Percentiles rank a stretch among this genome's conserved stretches.
These are phyloP conservation scores for Aphelenchoides avenae DNA, from an alignment of 1,140 invertebrate species.

Conservation along the genomic window DNA sequence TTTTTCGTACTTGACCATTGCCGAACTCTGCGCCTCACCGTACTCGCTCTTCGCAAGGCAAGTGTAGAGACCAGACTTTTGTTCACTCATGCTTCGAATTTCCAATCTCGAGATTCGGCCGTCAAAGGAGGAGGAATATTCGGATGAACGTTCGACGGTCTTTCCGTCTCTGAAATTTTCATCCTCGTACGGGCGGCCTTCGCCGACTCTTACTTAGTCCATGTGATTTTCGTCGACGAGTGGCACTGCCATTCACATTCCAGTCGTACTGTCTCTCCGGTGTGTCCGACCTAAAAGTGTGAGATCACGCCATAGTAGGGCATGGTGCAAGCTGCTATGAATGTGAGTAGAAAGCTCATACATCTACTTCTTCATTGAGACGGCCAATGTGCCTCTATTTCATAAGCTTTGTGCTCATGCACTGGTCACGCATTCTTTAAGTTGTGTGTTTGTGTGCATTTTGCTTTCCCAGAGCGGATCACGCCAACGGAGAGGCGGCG, in stretches of 20 bases:
- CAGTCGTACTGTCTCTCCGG: conserved; percentile 46
- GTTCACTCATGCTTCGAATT: conserved; percentile 39
- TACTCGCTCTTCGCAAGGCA: conserved; percentile 51
- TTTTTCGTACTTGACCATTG: conserved; percentile 49
- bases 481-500: too few species aligned
- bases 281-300: conserved; percentile 31
- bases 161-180: conserved; percentile 44
- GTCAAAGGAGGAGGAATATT: conserved; percentile 47
- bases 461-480: too few species aligned
- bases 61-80: conserved; percentile 52
- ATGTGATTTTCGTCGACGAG: conserved; percentile 54
- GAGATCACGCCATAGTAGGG: too few species aligned
- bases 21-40: conserved; percentile 51
- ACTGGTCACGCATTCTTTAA: too few species aligned
- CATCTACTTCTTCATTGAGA: too few species aligned
- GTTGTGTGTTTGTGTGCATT: too few species aligned
- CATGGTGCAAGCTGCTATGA: too few species aligned
- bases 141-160: conserved; percentile 31
- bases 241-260: conserved; percentile 56
- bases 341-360: too few species aligned
- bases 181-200: neutral
- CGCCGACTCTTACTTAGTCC: conserved; percentile 46
- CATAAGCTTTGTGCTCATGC: too few species aligned
- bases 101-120: conserved; percentile 43
- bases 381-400: too few species aligned